Evolutionary conservation across 2,113 vertebrate species (phyloP).

Genomic region (Podarcis cretensis): DNA sequence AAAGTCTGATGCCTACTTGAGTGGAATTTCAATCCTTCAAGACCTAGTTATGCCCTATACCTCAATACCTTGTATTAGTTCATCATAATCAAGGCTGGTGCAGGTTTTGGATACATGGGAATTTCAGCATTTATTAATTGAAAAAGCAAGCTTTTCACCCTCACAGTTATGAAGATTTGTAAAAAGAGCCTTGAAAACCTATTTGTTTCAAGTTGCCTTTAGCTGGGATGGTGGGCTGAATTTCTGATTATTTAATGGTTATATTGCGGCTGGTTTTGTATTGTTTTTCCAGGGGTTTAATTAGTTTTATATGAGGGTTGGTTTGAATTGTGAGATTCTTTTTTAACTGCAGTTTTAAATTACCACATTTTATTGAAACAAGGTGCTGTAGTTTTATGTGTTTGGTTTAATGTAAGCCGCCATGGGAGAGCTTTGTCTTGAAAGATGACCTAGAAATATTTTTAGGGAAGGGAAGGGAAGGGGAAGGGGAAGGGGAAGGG

Average conservation of each 20-base stretch:
- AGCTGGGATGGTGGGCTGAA: neutral
- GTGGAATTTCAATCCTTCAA: neutral
- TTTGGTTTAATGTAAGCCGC: neutral
- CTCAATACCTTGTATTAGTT: no score
- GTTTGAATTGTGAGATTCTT: neutral
- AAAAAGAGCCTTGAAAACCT: neutral
- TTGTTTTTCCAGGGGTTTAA: neutral
- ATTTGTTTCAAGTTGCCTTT: neutral
- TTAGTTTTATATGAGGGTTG: neutral
- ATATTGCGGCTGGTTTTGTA: neutral
- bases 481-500: no score
- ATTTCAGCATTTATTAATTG: neutral
- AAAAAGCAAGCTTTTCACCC: neutral
- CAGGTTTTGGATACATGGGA: neutral
- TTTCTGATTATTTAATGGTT: neutral
- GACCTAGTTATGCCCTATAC: no score
- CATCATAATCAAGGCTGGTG: neutral
- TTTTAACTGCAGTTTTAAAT: neutral
- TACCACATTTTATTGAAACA: neutral
- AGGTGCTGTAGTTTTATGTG: neutral
- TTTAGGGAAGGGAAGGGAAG: no score
- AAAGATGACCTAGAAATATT: neutral
- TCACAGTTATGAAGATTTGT: neutral
- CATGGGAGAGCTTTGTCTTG: neutral
- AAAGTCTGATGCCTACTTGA: neutral